A percentile compares a stretch with the other conserved stretches of the same genome.
phyloP scores from a whole-genome alignment of 92 coral and sea anemone species.

The Palythoa heliodiscus region DNA sequence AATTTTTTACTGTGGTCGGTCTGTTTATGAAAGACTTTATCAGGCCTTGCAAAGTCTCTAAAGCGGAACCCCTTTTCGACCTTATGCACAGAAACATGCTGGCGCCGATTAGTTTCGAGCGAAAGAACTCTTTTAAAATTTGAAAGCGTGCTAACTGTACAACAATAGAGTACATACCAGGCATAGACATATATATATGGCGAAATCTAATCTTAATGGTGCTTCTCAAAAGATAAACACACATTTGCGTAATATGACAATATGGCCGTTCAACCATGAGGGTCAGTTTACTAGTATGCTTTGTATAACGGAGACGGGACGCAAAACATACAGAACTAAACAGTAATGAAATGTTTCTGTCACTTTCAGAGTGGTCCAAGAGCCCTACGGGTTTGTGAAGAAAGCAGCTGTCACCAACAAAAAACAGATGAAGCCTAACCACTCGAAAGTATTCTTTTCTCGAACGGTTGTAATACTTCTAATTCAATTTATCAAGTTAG shows the following conservation, averaged over 20 bases:
- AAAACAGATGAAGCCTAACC: conserved; percentile 18
- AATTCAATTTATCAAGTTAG: conserved; percentile 21
- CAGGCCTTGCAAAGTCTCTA: background rate
- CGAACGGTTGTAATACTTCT: background rate
- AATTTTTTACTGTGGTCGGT: background rate
- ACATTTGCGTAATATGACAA: conserved; percentile 19
- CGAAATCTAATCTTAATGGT: background rate
- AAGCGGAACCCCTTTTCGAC: too few relatives aligned
- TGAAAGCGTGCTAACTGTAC: background rate
- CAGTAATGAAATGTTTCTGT: conserved; percentile 18
- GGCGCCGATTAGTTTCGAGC: background rate
- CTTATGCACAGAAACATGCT: too few relatives aligned
- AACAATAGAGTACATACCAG: background rate
- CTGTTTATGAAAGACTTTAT: conserved; percentile 2
- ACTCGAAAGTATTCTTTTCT: background rate
- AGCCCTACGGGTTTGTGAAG: conserved; percentile 5
- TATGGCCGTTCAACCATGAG: conserved; percentile 39
- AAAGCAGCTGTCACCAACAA: conserved; percentile 22
- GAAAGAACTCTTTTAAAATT: background rate
- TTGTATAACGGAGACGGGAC: background rate
- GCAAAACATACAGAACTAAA: background rate
- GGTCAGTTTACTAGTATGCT: background rate
- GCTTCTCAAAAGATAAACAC: background rate
- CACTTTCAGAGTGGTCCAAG: conserved; percentile 1
- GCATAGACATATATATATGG: background rate